Evolutionary conservation across 2,113 vertebrate species (phyloP).

Genomic region (Tachycineta bicolor): DNA sequence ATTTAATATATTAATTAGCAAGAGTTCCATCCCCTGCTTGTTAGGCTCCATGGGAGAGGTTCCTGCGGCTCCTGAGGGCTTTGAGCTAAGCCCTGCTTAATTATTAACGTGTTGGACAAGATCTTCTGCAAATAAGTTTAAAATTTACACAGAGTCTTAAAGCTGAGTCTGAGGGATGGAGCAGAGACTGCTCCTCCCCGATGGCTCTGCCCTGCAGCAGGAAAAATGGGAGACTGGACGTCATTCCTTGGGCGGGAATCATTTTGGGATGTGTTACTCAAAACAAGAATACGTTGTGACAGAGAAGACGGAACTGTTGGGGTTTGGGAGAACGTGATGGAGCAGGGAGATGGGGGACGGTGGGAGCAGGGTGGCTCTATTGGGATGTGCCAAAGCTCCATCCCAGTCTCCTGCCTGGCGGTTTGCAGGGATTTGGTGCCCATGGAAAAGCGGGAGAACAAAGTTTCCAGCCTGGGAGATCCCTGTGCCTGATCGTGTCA

Average conservation of each 20-base stretch:
- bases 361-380: not conserved
- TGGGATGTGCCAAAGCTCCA: not conserved
- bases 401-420: not conserved
- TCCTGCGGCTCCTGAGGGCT: not conserved
- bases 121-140: not conserved
- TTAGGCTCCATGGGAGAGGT: not conserved
- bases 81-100: not conserved
- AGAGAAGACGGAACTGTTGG: accelerated
- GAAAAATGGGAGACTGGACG: accelerated
- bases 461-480: not conserved
- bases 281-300: accelerated
- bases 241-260: not conserved
- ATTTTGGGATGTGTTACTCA: accelerated
- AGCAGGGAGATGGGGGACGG: accelerated
- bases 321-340: not conserved
- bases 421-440: not conserved
- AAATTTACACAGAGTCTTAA: not conserved
- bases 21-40: not conserved
- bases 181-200: not conserved
- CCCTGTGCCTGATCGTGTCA: accelerated
- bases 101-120: not conserved
- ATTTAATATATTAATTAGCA: not conserved
- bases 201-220: not conserved
- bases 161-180: not conserved
- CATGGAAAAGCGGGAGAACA: accelerated